A percentile compares a stretch with the other conserved stretches of the same genome.
These are phyloP conservation scores for Drosophila affinis DNA, from an alignment of 2,888 invertebrate species.

Conservation along the genomic window DNA sequence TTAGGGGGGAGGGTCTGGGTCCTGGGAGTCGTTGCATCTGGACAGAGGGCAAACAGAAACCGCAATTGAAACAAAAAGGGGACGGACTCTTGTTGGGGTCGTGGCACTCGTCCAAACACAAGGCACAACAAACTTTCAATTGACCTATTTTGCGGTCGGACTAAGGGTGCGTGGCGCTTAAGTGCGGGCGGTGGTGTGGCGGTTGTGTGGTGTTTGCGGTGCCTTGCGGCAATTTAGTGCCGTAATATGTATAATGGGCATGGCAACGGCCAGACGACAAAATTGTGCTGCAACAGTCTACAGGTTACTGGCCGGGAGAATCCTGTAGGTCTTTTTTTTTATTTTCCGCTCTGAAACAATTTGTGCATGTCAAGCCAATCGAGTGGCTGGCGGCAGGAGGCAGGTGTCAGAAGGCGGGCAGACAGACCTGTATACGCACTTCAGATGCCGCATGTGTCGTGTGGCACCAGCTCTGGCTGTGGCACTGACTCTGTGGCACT, in stretches of 20 bases:
- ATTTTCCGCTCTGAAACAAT: slow-evolving; percentile 45
- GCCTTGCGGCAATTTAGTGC: slow-evolving; percentile 21
- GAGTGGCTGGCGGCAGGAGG: slow-evolving; percentile 20
- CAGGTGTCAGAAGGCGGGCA: background rate
- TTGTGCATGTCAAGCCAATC: slow-evolving; percentile 67
- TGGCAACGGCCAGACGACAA: slow-evolving; percentile 40
- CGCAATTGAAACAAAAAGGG: slow-evolving; percentile 21
- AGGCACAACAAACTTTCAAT: slow-evolving; percentile 48
- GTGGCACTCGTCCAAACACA: slow-evolving; percentile 7
- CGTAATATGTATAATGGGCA: slow-evolving; percentile 39
- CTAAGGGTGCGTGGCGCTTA: background rate
- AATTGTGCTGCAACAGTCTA: slow-evolving; percentile 12
- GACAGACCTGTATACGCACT: slow-evolving; percentile 53
- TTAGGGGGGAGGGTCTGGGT: background rate
- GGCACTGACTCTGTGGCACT: background rate
- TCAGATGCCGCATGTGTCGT: slow-evolving; percentile 30
- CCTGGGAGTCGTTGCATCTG: slow-evolving; percentile 17
- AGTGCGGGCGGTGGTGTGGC: background rate
- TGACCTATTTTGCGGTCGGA: slow-evolving; percentile 56
- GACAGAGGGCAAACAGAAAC: slow-evolving; percentile 25
- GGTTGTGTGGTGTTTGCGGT: background rate
- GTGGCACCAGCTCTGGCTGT: slow-evolving; percentile 10
- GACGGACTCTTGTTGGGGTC: background rate
- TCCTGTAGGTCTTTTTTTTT: slow-evolving; percentile 4
- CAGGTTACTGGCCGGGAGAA: slow-evolving; percentile 48